Base-by-base conservation (phyloP, 2,797 vertebrate species). In the Meda fulgida region DNA sequence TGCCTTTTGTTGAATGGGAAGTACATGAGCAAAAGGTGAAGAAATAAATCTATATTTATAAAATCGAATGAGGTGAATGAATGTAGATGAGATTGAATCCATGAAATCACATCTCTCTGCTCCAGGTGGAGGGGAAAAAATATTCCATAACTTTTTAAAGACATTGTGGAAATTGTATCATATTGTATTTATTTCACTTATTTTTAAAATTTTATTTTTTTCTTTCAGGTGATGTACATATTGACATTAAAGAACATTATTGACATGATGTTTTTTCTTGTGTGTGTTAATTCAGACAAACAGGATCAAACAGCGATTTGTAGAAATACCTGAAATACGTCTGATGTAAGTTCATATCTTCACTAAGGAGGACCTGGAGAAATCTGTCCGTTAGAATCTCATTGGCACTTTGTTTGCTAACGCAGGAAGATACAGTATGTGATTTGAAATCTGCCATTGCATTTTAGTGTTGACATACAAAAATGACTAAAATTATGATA, bases 131-230 rank as follows among this genome's bases (percentile, higher is more conserved):
- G 89, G 88, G 81, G 84, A 88, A 78, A 65, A 84, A 58, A 51
- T 58, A 85, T 84, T 95, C 94, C 93, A 94, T 93, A 94, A 94
- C 93, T 95, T 95, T 96, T 94, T 91, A 91, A 95, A 94, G 95
- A 96, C 95, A 95, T 96, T 97, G 95, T 96, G 95, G 93, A 97
- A 96, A 97, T 96, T 97, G 97, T 97, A 97, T 95, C 94, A 97
- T 97, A 96, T 92, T 97, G 96, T 98, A 97, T 97, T 99, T 97
- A 97, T 97, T 97, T 97, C 94, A 94, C 97, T 96, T 96, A 95
- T 96, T 97, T 96, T 97, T 96, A 95, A 96, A 94, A 95, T 95
- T 95, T 92, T 96, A 96, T 96, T 98, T 96, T n/a, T 65, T 97
- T 97, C 95, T 97, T 98, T 97, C 95, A 96, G 94, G 94, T 94